Conservation (phyloP, 2,888 invertebrate genomes). For the Trissoscelio sp. region DNA sequence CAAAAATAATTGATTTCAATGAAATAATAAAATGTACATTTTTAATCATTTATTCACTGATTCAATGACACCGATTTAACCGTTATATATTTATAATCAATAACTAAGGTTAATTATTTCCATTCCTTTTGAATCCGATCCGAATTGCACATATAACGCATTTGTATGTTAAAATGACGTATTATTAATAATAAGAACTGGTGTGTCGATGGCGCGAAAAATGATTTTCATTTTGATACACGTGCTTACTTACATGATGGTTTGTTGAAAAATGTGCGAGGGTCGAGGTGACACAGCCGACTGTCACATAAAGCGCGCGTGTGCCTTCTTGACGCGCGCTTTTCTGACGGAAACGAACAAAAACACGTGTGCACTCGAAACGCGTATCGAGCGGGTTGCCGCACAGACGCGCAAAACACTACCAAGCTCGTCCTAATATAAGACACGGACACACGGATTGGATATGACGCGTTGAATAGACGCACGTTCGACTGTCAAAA, state of each 20-base stretch:
- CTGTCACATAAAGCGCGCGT: slow-evolving; percentile 32
- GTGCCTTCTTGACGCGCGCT: too few relatives aligned
- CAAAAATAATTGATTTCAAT: too few relatives aligned
- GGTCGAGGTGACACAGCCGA: background rate
- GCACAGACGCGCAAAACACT: slow-evolving; percentile 50
- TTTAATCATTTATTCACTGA: too few relatives aligned
- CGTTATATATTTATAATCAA: too few relatives aligned
- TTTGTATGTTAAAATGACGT: too few relatives aligned
- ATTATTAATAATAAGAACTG: too few relatives aligned
- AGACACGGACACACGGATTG: background rate
- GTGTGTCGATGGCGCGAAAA: slow-evolving; percentile 11
- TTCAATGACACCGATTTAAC: too few relatives aligned
- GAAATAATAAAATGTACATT: too few relatives aligned
- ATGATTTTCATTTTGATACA: too few relatives aligned
- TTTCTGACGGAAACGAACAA: slow-evolving; percentile 22
- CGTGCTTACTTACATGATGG: slow-evolving; percentile 42
- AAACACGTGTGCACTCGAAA: slow-evolving; percentile 57
- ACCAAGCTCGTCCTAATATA: background rate
- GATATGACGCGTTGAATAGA: background rate
- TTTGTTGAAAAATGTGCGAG: slow-evolving; percentile 17
- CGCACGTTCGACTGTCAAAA: slow-evolving; percentile 11
- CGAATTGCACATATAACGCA: too few relatives aligned
- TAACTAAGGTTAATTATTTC: too few relatives aligned
- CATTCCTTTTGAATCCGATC: too few relatives aligned
- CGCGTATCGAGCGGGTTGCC: slow-evolving; percentile 59